A percentile compares a stretch with the other conserved stretches of the same genome.
Conservation (phyloP, 1,140 invertebrate genomes). For the Zophobas atratus region DNA sequence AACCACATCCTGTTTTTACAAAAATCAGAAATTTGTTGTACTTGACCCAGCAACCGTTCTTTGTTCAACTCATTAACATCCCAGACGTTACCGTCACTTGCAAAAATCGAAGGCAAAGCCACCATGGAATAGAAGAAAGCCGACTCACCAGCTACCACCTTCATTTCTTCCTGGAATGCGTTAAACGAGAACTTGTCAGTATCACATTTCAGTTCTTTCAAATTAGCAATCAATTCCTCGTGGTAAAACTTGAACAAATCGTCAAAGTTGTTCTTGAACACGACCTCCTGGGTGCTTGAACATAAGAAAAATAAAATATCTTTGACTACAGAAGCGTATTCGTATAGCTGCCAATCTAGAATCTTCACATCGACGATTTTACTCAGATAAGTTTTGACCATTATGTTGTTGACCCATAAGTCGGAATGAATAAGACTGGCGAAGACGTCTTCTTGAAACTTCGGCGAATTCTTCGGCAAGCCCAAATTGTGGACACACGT, state of each 20-base stretch:
- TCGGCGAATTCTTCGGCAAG: neutral
- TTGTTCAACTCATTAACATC: neutral
- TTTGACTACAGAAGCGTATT: conserved; percentile 68
- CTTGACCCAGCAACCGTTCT: neutral
- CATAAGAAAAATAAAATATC: conserved; percentile 72
- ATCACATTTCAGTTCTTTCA: neutral
- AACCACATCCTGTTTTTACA: neutral
- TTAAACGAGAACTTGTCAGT: neutral
- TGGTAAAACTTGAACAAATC: conserved; percentile 66
- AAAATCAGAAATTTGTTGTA: neutral
- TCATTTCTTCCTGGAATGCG: neutral
- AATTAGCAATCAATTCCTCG: neutral
- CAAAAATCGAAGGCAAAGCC: neutral
- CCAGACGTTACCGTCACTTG: neutral
- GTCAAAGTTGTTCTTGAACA: conserved; percentile 65
- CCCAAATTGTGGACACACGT: neutral
- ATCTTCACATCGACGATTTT: conserved; percentile 69
- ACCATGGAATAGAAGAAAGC: neutral
- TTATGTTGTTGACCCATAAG: conserved; percentile 74
- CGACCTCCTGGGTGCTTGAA: conserved; percentile 66
- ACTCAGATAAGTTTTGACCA: conserved; percentile 66
- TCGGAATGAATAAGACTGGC: conserved; percentile 71
- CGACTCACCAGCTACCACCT: neutral
- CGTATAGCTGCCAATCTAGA: conserved; percentile 73
- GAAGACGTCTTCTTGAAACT: conserved; percentile 60